Evolutionary conservation across 2,113 vertebrate genomes (phyloP), one percentile per base, ranked within the genome.

Genomic region (Chascanopsetta lugubris): DNA sequence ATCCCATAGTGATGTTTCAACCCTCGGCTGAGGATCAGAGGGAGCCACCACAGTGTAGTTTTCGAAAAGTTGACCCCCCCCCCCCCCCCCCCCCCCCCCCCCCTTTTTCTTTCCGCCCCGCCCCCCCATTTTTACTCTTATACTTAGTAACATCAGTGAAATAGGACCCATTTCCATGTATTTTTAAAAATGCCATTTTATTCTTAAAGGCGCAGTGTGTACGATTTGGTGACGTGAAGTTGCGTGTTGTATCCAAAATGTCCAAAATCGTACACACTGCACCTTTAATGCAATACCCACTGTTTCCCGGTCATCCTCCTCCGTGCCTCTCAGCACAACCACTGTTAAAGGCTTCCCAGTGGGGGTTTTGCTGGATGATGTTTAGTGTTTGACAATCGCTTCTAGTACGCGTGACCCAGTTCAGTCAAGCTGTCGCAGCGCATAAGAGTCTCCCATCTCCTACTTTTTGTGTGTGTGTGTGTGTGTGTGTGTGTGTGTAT

Each of bases 341-440:
- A 51, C 62, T 50, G 69, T 53, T 50, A 66, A 47, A 67, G 24
- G 51, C 54, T 51, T 72, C 48, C 66, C 29, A 8, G 36, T 27
- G 47, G 61, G 63, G 58, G 26, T 11, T 67, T 64, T 42, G 32
- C 15, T 63, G 34, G 56, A 43, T 51, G 74, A 61, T 75, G 58
- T 69, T 83, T 38, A 67, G 57, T 29, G 32, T 72, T 83, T 75
- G 69, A 70, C 56, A 56, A 63, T 3, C n/a, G 46, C 69, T 82
- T 68, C 66, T 53, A 68, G 65, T 80, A 62, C 10, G 47, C 24
- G 20, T 90, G 92, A 91, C 91, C 92, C 80, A 91, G 87, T 90
- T 93, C 90, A 91, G 88, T 92, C 91, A 90, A 87, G 48, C 74
- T 77, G 74, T 84, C 74, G 32, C 8, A 38, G 60, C 40, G n/a